phyloP scores from a whole-genome alignment of 1,140 invertebrate genomes.

The Gonatopus flavifemur region DNA sequence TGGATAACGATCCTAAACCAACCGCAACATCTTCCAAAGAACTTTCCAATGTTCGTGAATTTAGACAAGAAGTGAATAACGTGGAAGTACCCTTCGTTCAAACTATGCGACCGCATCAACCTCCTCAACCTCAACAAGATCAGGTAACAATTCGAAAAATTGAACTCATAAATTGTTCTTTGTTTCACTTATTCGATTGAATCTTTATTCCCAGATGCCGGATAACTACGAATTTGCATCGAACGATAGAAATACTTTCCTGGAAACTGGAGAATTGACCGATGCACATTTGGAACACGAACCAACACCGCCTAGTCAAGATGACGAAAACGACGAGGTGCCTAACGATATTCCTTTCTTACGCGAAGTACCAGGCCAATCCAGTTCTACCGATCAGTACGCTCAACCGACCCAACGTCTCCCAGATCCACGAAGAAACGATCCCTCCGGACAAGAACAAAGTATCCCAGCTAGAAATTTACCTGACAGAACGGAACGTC shows the following conservation, averaged over 20 bases:
- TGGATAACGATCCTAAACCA: slow-evolving; percentile 47
- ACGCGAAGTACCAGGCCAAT: slow-evolving; percentile 54
- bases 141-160: not conserved
- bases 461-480: slow-evolving; percentile 28
- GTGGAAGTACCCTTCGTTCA: slow-evolving; percentile 36
- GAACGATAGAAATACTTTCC: slow-evolving; percentile 53
- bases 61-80: slow-evolving; percentile 42
- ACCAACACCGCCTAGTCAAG: slow-evolving; percentile 43
- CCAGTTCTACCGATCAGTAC: slow-evolving; percentile 48
- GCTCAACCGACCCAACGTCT: slow-evolving; percentile 31
- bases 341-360: slow-evolving; percentile 55
- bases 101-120: slow-evolving; percentile 24
- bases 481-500: slow-evolving; percentile 41
- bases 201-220: slow-evolving; percentile 23
- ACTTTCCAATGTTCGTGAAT: slow-evolving; percentile 24
- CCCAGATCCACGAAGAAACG: slow-evolving; percentile 46
- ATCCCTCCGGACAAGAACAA: slow-evolving; percentile 52
- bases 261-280: slow-evolving; percentile 54
- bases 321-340: slow-evolving; percentile 57
- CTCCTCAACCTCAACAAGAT: slow-evolving; percentile 35
- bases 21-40: slow-evolving; percentile 28
- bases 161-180: too few relatives aligned
- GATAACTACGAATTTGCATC: slow-evolving; percentile 57
- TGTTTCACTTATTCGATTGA: too few relatives aligned
- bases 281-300: slow-evolving; percentile 54